Base-by-base conservation (phyloP, 2,797 vertebrate species). In the Xiphorhynchus erythropygius region DNA sequence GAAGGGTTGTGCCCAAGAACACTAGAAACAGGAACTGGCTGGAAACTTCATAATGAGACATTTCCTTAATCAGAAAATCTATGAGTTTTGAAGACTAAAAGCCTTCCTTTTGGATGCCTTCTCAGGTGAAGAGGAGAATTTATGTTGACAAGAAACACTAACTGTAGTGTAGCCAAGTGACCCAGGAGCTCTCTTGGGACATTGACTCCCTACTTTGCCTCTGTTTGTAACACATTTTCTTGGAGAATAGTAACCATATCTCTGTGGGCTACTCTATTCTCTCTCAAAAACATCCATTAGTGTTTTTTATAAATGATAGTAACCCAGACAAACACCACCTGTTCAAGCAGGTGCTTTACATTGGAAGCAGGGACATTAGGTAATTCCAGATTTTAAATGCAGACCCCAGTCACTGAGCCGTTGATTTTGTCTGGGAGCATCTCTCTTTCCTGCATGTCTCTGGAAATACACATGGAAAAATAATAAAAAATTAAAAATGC, bases 11-110 rank as follows among this genome's bases (percentile, higher is more conserved):
- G 28, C 59, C n/a, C 5, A 4, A 94, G 50, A 91, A 68, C 39
- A 75, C 10, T 65, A 80, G 62, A 87, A 92, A 74, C 39, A 73
- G 41, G 62, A 87, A 90, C 41, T 55, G 28, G 3, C 11, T 78
- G 14, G 39, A 63, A 91, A 78, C 28, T 91, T 75, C 50, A 42
- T 81, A 90, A 94, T 62, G 73, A 86, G 49, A 76, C 13, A 41
- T 84, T 92, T 90, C 62, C 80, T 90, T 88, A 90, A 78, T 78
- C 73, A 78, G 59, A 93, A 59, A 33, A 68, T 30, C 33, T 65
- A 9, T 55, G 69, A 73, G 57, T 37, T 90, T 7, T n/a, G 50
- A 75, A 80, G 49, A 81, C 30, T 42, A 64, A 76, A 81, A 85
- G 22, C 10, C 11, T 86, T 85, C 35, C n/a, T n/a, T 62, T 49